A percentile compares a stretch with the other conserved stretches of the same genome.
phyloP scores from a whole-genome alignment of 2,113 vertebrate species.

The Apaloderma vittatum region DNA sequence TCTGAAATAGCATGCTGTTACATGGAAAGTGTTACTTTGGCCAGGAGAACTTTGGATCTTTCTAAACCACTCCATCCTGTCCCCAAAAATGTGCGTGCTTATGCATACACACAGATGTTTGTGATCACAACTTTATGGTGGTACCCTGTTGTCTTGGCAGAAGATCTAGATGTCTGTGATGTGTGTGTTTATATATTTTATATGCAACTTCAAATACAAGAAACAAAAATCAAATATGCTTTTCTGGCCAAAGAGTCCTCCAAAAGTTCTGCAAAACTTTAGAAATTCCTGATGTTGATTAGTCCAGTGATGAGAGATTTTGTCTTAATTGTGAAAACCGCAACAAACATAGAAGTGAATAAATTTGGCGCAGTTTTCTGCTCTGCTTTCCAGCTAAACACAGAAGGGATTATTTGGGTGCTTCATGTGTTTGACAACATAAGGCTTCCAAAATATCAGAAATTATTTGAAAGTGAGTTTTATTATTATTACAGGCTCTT shows the following conservation, averaged over 20 bases:
- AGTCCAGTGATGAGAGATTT: not conserved
- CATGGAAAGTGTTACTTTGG: not conserved
- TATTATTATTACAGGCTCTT: not conserved
- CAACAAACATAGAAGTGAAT: not conserved
- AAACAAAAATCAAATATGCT: not conserved
- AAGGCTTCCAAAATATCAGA: not conserved
- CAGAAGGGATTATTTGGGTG: not conserved
- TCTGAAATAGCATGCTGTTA: not conserved
- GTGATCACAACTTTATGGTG: not conserved
- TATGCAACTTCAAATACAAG: not conserved
- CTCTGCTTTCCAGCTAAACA: not conserved
- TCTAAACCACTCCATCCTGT: not conserved
- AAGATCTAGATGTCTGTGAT: not conserved
- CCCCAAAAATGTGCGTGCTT: accelerated
- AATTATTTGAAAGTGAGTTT: not conserved
- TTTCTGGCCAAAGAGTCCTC: not conserved
- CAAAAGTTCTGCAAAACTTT: not conserved
- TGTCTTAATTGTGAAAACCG: not conserved
- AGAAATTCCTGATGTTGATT: not conserved
- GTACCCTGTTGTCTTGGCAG: not conserved
- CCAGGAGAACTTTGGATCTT: not conserved
- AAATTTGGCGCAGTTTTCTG: not conserved
- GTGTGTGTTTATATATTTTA: not conserved
- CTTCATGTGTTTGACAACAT: not conserved
- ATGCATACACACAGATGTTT: not conserved